phyloP scores from a whole-genome alignment of 2,113 vertebrate species.

The Zapus hudsonius region DNA sequence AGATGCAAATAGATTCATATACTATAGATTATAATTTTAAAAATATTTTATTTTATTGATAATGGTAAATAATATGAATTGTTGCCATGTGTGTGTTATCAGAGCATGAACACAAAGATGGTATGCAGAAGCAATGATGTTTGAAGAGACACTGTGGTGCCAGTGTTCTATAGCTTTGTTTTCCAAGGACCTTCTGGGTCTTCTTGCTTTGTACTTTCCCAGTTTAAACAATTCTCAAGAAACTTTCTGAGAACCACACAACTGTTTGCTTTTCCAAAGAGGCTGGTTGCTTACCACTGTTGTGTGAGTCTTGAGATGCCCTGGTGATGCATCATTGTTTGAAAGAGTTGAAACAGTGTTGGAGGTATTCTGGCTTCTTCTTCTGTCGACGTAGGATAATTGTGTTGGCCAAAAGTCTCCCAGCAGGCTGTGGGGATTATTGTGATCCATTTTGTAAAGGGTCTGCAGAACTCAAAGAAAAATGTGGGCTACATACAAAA shows the following conservation, averaged over 20 bases:
- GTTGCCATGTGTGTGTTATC: no score
- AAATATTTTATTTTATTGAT: no score
- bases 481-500: background rate
- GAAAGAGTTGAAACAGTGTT: background rate
- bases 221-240: background rate
- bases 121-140: background rate
- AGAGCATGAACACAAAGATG: no score
- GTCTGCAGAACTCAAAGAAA: constrained; percentile 39
- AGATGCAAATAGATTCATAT: no score
- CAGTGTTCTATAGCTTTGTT: background rate
- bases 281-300: background rate
- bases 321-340: background rate
- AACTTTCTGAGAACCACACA: constrained; percentile 7
- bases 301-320: background rate
- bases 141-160: background rate
- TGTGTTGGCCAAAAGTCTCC: background rate
- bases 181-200: background rate
- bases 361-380: background rate
- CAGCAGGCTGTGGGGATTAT: constrained; percentile 6
- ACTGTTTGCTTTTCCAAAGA: background rate
- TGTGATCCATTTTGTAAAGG: background rate
- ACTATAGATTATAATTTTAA: no score
- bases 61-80: no score
- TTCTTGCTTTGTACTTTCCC: background rate
- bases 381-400: constrained; percentile 44